Evolutionary conservation across 2,797 vertebrate genomes (phyloP).

Genomic region (Brachymystax lenok): DNA sequence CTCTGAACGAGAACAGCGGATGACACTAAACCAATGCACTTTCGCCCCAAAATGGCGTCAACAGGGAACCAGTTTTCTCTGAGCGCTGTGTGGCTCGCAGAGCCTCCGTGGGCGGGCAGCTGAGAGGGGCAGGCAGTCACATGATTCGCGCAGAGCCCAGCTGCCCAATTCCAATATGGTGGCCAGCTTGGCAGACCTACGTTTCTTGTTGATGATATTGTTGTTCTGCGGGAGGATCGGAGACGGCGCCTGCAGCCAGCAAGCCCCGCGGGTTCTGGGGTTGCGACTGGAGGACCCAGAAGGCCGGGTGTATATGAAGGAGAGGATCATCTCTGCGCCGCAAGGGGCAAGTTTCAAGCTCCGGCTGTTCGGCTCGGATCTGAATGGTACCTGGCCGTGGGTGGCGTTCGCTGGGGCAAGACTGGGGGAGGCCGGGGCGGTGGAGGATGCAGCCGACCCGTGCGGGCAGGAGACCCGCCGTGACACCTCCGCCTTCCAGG

Average conservation of each 20-base stretch:
- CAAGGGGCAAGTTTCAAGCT: conserved; percentile 79
- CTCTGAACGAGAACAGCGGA: conserved; percentile 12
- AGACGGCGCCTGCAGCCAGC: conserved; percentile 60
- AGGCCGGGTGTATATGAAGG: conserved; percentile 65
- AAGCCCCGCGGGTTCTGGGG: conserved; percentile 73
- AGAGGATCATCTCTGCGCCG: conserved; percentile 66
- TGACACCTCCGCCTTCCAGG: conserved; percentile 60
- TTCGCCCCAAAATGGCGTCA: conserved; percentile 42
- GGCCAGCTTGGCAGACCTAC: conserved; percentile 73
- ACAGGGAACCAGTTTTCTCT: conserved; percentile 26
- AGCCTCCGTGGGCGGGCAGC: conserved; percentile 57
- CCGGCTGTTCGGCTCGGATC: conserved; percentile 78
- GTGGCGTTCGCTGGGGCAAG: conserved; percentile 71
- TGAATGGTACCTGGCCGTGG: conserved; percentile 81
- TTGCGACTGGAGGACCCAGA: conserved; percentile 80
- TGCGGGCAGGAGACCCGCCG: conserved; percentile 52
- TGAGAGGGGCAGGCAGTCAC: conserved; percentile 55
- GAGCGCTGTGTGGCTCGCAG: conserved; percentile 34
- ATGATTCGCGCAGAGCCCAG: conserved; percentile 66
- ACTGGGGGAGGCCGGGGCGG: conserved; percentile 42
- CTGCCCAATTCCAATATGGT: conserved; percentile 79
- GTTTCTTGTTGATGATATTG: conserved; percentile 73
- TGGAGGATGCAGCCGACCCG: conserved; percentile 56
- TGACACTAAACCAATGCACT: neutral
- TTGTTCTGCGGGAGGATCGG: conserved; percentile 71